Conservation (phyloP, 2,797 vertebrate species). For the Sebastes itinus region DNA sequence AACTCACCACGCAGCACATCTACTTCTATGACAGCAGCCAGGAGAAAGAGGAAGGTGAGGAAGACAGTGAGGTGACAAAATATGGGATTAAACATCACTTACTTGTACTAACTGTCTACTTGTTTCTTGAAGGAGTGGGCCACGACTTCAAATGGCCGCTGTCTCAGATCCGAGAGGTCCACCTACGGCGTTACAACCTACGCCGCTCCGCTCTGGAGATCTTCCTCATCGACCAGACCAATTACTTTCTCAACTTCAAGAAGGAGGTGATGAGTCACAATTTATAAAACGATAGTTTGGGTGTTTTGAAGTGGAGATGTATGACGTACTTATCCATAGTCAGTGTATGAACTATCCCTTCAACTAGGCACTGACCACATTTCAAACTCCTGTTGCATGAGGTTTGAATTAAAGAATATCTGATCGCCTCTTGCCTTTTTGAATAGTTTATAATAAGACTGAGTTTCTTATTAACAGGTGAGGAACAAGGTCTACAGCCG, state of each 20-base stretch:
- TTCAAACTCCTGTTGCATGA: background rate
- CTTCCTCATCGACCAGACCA: conserved; percentile 97
- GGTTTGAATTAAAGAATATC: background rate
- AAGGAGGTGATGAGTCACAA: conserved; percentile 86
- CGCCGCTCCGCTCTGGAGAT: conserved; percentile 96
- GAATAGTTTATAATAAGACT: background rate
- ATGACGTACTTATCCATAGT: no score
- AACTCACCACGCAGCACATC: conserved; percentile 96
- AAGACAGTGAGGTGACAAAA: background rate
- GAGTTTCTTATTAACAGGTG: conserved; percentile 74
- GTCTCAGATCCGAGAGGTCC: conserved; percentile 94
- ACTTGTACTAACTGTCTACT: background rate
- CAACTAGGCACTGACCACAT: background rate
- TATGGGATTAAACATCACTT: background rate
- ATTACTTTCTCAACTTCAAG: conserved; percentile 97
- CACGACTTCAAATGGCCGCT: conserved; percentile 98
- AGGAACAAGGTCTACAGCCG: conserved; percentile 95
- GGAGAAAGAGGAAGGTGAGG: conserved; percentile 95
- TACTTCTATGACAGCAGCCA: conserved; percentile 94
- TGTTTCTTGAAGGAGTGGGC: conserved; percentile 83
- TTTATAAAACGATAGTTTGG: background rate
- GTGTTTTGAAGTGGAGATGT: no score
- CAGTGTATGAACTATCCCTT: background rate
- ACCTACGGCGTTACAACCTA: conserved; percentile 94
- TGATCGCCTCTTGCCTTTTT: background rate